A percentile compares a stretch with the other conserved stretches of the same genome.
phyloP scores from a whole-genome alignment of 64 coral and sea anemone genomes.

The Hydrozoanthus tunicans region DNA sequence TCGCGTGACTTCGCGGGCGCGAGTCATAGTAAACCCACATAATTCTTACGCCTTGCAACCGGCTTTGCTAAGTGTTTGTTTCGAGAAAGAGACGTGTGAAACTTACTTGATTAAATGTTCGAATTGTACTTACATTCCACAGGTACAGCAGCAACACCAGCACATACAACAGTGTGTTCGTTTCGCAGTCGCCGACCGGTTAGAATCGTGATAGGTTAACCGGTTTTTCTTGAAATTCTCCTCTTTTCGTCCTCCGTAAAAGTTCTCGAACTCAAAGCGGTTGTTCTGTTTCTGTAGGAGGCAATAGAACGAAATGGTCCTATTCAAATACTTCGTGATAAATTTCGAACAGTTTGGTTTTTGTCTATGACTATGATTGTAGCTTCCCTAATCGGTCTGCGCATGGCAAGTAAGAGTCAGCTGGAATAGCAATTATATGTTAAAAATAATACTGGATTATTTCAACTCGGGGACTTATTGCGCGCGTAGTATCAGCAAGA shows the following conservation, averaged over 20 bases:
- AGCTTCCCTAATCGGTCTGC: conserved; percentile 33
- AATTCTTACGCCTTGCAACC: neutral
- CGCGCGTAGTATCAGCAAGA: neutral
- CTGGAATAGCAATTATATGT: conserved; percentile 4
- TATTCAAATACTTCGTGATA: conserved; percentile 11
- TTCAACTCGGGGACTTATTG: neutral
- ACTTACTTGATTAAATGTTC: neutral
- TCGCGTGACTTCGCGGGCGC: conserved; percentile 43
- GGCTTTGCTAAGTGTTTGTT: neutral
- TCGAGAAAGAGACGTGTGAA: neutral
- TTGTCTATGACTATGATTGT: conserved; percentile 37
- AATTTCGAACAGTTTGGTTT: conserved; percentile 26
- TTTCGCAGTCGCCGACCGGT: neutral
- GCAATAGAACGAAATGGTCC: conserved; percentile 5
- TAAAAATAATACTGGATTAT: neutral
- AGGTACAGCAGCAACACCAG: conserved; percentile 49
- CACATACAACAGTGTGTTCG: conserved; percentile 40
- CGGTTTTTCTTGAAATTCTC: conserved; percentile 42
- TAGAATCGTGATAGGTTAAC: conserved; percentile 21
- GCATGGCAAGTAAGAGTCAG: conserved; percentile 31
- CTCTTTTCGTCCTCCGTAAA: conserved; percentile 49
- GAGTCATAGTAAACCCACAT: neutral
- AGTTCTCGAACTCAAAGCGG: conserved; percentile 49
- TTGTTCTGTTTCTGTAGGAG: conserved; percentile 47
- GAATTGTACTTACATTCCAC: conserved; percentile 38